Evolutionary conservation across 2,113 vertebrate genomes (phyloP), one percentile per base, ranked within the genome.

Genomic region (Poeciliopsis turrubarensis): DNA sequence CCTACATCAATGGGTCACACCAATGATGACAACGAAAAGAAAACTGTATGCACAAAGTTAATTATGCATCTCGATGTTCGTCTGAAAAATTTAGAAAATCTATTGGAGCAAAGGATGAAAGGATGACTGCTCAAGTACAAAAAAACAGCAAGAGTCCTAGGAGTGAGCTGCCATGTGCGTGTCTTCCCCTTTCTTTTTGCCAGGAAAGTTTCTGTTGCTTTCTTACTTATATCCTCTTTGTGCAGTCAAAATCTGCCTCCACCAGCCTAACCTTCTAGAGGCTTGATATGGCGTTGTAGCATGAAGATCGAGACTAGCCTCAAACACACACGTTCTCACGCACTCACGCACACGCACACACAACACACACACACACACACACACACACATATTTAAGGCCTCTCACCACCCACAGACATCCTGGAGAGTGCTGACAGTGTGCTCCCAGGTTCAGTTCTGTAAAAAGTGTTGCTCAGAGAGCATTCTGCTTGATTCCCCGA

Each of bases 391-490:
- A 57, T n/a, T 73, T 47, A 10, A 66, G 51, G 57, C 60, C 17
- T 80, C 51, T 37, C 65, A 63, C 41, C 37, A 64, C 37, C 65
- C 67, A 65, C 63, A 72, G 27, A 74, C 54, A 67, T 32, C 22
- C 77, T 65, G 69, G 79, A 82, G 72, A 87, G 72, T 71, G 78
- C 83, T 86, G 84, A 87, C 88, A 77, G 68, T 12, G 70, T 71
- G 60, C 54, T 73, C 74, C 61, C 80, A 32, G 65, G 84, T 80
- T 87, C 60, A 71, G 6, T 39, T n/a, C 51, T 34, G 54, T 77
- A 44, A 39, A 81, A 90, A 90, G 74, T 80, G 82, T 85, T 86
- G 87, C 87, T 80, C 32, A 0, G 85, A 86, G 81, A 87, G 80
- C 60, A 3, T n/a, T 27, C 3, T 19, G 62, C 61, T 81, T 70